Evolutionary conservation across 2,888 invertebrate species (phyloP).

Genomic region (Drosophila buzzatii): DNA sequence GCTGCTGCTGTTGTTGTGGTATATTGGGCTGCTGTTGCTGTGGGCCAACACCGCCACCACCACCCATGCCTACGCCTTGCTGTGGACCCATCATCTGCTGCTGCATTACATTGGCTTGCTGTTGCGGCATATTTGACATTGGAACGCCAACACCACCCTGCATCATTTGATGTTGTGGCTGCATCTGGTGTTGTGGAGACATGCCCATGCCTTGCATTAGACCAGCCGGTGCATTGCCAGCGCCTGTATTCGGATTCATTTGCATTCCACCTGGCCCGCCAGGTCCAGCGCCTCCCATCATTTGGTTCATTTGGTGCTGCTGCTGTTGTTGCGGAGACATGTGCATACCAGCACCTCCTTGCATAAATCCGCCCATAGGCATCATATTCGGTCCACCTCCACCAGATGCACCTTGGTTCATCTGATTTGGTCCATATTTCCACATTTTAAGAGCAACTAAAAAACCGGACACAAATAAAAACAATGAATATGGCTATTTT

Average conservation of each 20-base stretch:
- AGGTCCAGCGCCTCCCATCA: constrained; percentile 57
- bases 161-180: constrained; percentile 66
- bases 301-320: constrained; percentile 69
- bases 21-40: constrained; percentile 38
- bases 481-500: constrained; percentile 8
- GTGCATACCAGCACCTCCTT: constrained; percentile 60
- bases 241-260: constrained; percentile 64
- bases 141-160: constrained; percentile 54
- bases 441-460: constrained; percentile 55
- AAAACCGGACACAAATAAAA: constrained; percentile 17
- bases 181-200: constrained; percentile 76
- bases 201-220: constrained; percentile 74
- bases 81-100: constrained; percentile 64
- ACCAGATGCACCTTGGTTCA: constrained; percentile 62
- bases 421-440: constrained; percentile 73
- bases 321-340: constrained; percentile 71
- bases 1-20: constrained; percentile 65
- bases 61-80: constrained; percentile 37
- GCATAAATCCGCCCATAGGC: constrained; percentile 70
- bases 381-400: constrained; percentile 69
- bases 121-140: constrained; percentile 56
- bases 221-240: constrained; percentile 54
- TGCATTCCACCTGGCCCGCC: constrained; percentile 71
- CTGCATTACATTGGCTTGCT: constrained; percentile 59
- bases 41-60: constrained; percentile 14